Evolutionary conservation across 2,888 invertebrate species (phyloP), one percentile per base, ranked within the genome.

Genomic region (Galeruca laticollis): DNA sequence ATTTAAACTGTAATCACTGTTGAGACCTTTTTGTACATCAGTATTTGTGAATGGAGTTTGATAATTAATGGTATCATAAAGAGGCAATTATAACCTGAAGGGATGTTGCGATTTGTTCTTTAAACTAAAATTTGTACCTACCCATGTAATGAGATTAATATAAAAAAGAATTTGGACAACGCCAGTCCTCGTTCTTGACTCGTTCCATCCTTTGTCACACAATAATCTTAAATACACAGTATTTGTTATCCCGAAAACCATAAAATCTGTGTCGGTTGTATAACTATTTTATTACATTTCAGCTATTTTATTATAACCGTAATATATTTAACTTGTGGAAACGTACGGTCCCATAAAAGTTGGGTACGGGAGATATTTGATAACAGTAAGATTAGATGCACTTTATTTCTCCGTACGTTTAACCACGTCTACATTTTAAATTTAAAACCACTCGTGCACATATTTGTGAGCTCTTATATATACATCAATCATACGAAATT

Each of bases 401-500:
- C 40, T 40, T 35, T 40, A 40, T 40, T 40, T 40, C 5, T 40
- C 40, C n/a, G 13, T 5, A n/a, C 40, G 40, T n/a, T 40, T 4
- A 40, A 6, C n/a, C 40, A 40, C 40, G 40, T 40, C 6, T 40
- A n/a, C n/a, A 6, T 40, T 40, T 40, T 40, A 40, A 40, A 40
- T 40, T 40, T n/a, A 40, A 40, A 40, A 40, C 40, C 13, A 40
- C n/a, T n/a, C 40, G 40, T n/a, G 40, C 40, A 40, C n/a, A 40
- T 40, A 13, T 40, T 40, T 40, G 40, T 40, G n/a, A 40, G 40
- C 40, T 40, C 40, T 40, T 2, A 40, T 6, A 40, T n/a, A 40
- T n/a, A 40, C n/a, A 40, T 40, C 4, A 40, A 40, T 40, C n/a
- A 40, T n/a, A 40, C 40, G 6, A 10, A 40, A 40, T 40, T 13